Base-by-base conservation (phyloP, 2,888 invertebrate genomes). In the Hylaea fasciaria region DNA sequence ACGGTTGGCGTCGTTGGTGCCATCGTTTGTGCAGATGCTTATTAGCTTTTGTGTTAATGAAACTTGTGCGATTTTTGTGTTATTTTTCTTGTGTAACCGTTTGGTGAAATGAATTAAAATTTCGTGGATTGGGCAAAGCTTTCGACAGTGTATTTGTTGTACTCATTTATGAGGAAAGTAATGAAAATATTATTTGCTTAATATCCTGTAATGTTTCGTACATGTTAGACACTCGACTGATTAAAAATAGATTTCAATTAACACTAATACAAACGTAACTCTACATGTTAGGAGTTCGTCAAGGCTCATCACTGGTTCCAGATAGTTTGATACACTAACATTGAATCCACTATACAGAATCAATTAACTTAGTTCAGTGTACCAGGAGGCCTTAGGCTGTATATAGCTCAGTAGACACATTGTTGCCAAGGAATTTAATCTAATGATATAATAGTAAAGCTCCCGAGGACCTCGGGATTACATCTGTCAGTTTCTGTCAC, bases 381-480 rank as follows among this genome's bases (percentile, higher is more conserved):
- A 44, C 17, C 48, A 41, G 40, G 41, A 29, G 50, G 44, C 44
- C 39, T 37, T 39, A 40, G 46, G 47, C 55, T 40, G 11, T 43
- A 22, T 43, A 46, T 10, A 16, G 28, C 12, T 14, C 29, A 28
- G 22, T 22, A 32, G 41, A 32, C 35, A 47, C 44, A 49, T 35
- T 55, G 54, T 57, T 49, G 45, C 39, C 51, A 22, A 53, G 64
- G 62, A 61, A 55, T 62, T 67, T 62, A 65, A 69, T 64, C 62
- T 61, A 62, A 67, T 67, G 58, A 62, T 66, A 64, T 66, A 66
- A 68, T 66, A 65, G 64, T 57, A 57, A 62, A 52, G 61, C 54
- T 62, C 43, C 39, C 47, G 22, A 54, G 56, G 65, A 41, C 59
- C 35, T 13, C 53, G 50, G 63, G 62, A 64, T 68, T 66, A 65